Evolutionary conservation across 2,888 invertebrate species (phyloP).

Genomic region (Drosophila lutescens): DNA sequence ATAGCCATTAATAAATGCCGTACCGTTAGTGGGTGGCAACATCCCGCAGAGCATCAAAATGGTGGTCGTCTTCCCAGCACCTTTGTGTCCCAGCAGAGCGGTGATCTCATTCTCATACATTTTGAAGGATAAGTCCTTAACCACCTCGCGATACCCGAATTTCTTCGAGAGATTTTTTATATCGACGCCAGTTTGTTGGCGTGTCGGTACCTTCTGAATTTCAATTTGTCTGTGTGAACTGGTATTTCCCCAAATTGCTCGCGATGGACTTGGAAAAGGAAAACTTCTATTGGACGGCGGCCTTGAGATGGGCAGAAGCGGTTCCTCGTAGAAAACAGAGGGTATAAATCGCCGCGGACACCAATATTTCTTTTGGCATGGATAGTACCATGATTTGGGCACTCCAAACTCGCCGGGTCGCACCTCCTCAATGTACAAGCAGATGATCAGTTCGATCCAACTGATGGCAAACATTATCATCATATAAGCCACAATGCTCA

Average conservation of each 20-base stretch:
- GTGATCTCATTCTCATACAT: slow-evolving; percentile 95
- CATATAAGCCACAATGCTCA: slow-evolving; percentile 88
- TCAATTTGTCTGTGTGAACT: too few relatives aligned
- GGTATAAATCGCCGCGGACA: not conserved
- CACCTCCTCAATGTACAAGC: slow-evolving; percentile 93
- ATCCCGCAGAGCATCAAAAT: slow-evolving; percentile 94
- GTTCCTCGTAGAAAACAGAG: not conserved
- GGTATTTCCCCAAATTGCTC: too few relatives aligned
- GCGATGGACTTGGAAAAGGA: accelerated
- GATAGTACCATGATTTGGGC: slow-evolving; percentile 91
- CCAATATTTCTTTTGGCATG: slow-evolving; percentile 81
- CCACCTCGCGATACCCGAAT: slow-evolving; percentile 86
- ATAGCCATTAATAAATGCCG: slow-evolving; percentile 88
- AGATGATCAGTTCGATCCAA: slow-evolving; percentile 87
- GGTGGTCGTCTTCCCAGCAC: slow-evolving; percentile 96
- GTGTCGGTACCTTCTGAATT: not conserved
- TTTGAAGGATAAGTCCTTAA: slow-evolving; percentile 88
- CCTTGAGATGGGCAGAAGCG: not conserved
- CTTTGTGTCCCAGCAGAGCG: slow-evolving; percentile 89
- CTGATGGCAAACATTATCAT: slow-evolving; percentile 86
- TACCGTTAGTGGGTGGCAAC: slow-evolving; percentile 87
- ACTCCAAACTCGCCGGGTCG: slow-evolving; percentile 88
- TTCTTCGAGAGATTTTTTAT: slow-evolving; percentile 87
- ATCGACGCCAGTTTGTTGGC: slow-evolving; percentile 83
- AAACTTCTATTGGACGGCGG: not conserved